Conservation (phyloP, 1,140 invertebrate genomes). For the Dendroctonus valens region DNA sequence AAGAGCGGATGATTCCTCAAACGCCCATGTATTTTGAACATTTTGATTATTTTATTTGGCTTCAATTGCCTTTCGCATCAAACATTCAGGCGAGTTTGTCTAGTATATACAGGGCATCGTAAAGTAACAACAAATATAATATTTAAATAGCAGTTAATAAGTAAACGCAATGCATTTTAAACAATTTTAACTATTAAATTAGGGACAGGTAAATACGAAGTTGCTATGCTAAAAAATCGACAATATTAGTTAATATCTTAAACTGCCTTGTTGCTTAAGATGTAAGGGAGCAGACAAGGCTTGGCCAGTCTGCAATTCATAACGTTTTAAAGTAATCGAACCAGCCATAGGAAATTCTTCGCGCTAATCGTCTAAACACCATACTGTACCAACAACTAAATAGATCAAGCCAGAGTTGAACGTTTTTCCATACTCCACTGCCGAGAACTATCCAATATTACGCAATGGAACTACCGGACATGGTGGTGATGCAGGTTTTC, state of each 20-base stretch:
- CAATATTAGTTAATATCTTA: too few species aligned
- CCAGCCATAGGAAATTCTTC: neutral
- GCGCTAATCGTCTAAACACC: constrained; percentile 3
- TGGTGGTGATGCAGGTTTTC: constrained; percentile 57
- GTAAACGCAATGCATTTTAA: neutral
- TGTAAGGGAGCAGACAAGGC: neutral
- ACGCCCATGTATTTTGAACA: too few species aligned
- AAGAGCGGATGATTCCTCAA: too few species aligned
- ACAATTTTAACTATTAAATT: constrained; percentile 19
- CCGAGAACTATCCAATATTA: constrained; percentile 50
- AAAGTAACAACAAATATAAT: constrained; percentile 17
- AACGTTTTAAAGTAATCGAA: constrained; percentile 10
- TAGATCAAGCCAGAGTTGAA: constrained; percentile 9
- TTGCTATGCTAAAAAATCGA: too few species aligned
- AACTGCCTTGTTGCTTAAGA: too few species aligned
- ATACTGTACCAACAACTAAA: constrained; percentile 15
- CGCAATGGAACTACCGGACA: constrained; percentile 68
- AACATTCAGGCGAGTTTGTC: constrained; percentile 7
- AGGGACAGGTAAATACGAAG: constrained; percentile 1
- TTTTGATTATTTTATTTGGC: too few species aligned
- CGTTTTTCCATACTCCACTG: constrained; percentile 21
- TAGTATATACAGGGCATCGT: constrained; percentile 12
- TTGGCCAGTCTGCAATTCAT: constrained; percentile 1
- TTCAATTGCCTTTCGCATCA: too few species aligned
- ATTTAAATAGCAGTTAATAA: constrained; percentile 12